Evolutionary conservation across 1,140 invertebrate species (phyloP).

Genomic region (Halesus radiatus): DNA sequence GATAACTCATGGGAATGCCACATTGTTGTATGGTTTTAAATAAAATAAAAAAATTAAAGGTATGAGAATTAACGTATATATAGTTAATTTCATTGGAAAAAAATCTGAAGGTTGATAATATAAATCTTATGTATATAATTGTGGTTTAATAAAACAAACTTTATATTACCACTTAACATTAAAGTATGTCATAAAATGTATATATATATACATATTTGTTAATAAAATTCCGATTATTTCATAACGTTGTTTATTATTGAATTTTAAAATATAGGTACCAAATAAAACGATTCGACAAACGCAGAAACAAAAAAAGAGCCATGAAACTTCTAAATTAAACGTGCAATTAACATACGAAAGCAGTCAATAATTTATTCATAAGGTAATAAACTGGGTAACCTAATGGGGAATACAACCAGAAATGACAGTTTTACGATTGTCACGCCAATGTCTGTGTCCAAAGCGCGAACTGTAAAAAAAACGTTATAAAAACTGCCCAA

Average conservation of each 20-base stretch:
- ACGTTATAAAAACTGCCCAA: neutral
- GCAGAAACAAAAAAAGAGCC: conserved; percentile 3
- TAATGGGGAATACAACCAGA: conserved; percentile 3
- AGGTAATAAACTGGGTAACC: conserved; percentile 3
- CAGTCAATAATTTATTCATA: conserved; percentile 20
- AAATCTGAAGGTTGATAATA: no score
- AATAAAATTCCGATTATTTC: neutral
- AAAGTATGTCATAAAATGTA: no score
- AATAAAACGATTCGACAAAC: neutral
- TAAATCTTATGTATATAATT: no score
- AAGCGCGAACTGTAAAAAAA: neutral
- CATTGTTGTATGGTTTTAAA: no score
- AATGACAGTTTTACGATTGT: conserved; percentile 14
- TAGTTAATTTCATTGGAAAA: no score
- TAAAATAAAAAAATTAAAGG: no score
- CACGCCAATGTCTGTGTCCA: neutral
- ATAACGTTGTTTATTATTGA: conserved; percentile 6
- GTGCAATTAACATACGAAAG: conserved; percentile 10
- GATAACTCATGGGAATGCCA: no score
- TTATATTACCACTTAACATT: no score
- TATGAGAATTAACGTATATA: no score
- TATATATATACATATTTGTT: no score
- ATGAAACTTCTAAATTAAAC: conserved; percentile 18
- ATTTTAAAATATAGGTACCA: neutral
- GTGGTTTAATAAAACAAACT: no score